These are phyloP conservation scores for Alectoris magna DNA, from an alignment of 2,797 vertebrate genomes.

Conservation along the genomic window DNA sequence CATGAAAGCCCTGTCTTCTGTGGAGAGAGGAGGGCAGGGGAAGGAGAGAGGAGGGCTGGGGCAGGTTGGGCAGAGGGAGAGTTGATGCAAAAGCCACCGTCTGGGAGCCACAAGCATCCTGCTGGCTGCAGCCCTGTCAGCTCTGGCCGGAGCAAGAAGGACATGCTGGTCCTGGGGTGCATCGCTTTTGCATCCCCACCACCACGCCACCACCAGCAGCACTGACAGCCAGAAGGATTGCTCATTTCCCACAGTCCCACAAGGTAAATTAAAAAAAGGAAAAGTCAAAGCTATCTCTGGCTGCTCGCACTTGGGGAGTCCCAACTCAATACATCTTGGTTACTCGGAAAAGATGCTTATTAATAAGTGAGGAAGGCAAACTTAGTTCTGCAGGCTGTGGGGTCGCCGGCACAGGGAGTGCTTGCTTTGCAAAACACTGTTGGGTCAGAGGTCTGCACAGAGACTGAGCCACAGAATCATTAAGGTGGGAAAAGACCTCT, in stretches of 20 bases:
- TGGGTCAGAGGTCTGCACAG: not conserved
- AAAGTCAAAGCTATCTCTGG: conserved; percentile 83
- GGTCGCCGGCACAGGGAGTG: conserved; percentile 21
- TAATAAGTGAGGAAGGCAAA: conserved; percentile 76
- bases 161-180: conserved; percentile 12
- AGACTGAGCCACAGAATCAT: too few relatives aligned
- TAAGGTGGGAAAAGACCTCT: too few relatives aligned
- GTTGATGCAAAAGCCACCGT: not conserved
- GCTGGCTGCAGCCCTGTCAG: not conserved
- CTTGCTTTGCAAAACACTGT: conserved; percentile 31
- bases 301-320: conserved; percentile 76
- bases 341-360: conserved; percentile 80
- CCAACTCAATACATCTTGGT: conserved; percentile 81
- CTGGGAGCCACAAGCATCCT: conserved; percentile 1
- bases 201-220: conserved; percentile 51
- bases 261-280: conserved; percentile 83
- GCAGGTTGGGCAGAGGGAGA: not conserved
- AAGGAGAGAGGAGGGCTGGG: not conserved
- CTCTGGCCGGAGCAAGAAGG: not conserved
- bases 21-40: not conserved
- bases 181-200: not conserved
- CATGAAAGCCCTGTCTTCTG: not conserved
- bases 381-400: conserved; percentile 56
- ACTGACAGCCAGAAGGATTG: conserved; percentile 81
- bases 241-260: conserved; percentile 76